Evolutionary conservation across 1,140 invertebrate genomes (phyloP), one percentile per base, ranked within the genome.

Genomic region (Drosophila parvula): DNA sequence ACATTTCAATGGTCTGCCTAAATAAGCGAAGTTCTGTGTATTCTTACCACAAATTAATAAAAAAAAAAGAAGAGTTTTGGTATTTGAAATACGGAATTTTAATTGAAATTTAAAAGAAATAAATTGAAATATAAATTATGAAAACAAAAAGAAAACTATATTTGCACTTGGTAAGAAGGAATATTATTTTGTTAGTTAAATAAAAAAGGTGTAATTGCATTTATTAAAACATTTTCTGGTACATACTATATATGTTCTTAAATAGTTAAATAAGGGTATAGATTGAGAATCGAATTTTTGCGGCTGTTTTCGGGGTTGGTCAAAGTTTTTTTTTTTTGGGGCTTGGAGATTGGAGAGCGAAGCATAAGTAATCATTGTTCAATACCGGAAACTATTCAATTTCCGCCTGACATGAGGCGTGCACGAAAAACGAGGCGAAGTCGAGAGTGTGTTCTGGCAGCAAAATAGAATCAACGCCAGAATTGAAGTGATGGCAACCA

Each of bases 371-470:
- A 90, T 90, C 81, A 91, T 79, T 90, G 81, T 81, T 90, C 79
- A 81, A 90, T 89, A 91, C 81, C 81, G 84, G 84, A 91, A 89
- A 90, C 74, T 90, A 85, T 91, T 90, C 88, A 90, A 90, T 90
- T 90, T 90, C 86, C 86, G 83, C 77, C 74, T 84, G 80, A 81
- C 85, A 89, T 85, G 79, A 82, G 73, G 73, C 79, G 71, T 83
- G 75, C 65, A 86, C 83, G 59, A 67, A 68, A 74, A 67, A 62
- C 22, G 67, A 45, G 53, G 22, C 55, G 30, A 40, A 45, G 22
- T 56, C 22, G 51, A n/a, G 48, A 45, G 40, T 16, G 38, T n/a
- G 11, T 18, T 32, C 32, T 53, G 51, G 18, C 28, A 32, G 63
- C 1, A 22, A 63, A 67, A 67, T 62, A 48, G 58, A 67, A 67